These are phyloP conservation scores for Phrynosoma platyrhinos DNA, from an alignment of 2,113 vertebrate genomes.

Conservation along the genomic window DNA sequence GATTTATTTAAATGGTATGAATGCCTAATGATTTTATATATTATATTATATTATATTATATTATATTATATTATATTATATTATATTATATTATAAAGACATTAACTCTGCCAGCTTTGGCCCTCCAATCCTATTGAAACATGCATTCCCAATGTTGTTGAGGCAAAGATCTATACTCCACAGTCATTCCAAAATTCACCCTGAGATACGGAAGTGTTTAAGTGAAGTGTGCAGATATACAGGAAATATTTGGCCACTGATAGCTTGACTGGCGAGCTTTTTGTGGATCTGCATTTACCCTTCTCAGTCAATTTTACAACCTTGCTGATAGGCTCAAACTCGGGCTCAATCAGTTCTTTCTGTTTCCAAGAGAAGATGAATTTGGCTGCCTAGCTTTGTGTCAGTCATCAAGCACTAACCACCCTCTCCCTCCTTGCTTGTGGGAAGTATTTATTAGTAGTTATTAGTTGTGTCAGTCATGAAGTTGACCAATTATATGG, in stretches of 20 bases:
- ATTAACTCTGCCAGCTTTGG: too few species aligned
- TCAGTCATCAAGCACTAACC: not conserved
- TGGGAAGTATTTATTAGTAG: not conserved
- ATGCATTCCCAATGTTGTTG: too few species aligned
- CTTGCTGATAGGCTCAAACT: not conserved
- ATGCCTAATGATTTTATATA: not conserved
- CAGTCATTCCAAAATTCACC: not conserved
- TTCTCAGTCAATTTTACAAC: not conserved
- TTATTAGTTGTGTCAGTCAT: not conserved
- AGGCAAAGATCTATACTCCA: not conserved
- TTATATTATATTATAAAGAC: too few species aligned
- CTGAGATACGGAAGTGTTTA: not conserved
- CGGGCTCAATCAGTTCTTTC: not conserved
- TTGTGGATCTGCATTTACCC: not conserved
- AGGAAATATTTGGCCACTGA: not conserved
- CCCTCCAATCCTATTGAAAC: too few species aligned
- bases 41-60: too few species aligned
- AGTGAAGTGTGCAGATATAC: not conserved
- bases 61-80: too few species aligned
- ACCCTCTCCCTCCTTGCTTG: not conserved
- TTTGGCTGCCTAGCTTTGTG: not conserved
- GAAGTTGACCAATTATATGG: not conserved
- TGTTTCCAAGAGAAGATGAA: not conserved
- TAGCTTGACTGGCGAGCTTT: not conserved
- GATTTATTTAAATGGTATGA: constrained; percentile 48